Evolutionary conservation across 2,888 invertebrate genomes (phyloP).

Genomic region (Fragum sueziense): DNA sequence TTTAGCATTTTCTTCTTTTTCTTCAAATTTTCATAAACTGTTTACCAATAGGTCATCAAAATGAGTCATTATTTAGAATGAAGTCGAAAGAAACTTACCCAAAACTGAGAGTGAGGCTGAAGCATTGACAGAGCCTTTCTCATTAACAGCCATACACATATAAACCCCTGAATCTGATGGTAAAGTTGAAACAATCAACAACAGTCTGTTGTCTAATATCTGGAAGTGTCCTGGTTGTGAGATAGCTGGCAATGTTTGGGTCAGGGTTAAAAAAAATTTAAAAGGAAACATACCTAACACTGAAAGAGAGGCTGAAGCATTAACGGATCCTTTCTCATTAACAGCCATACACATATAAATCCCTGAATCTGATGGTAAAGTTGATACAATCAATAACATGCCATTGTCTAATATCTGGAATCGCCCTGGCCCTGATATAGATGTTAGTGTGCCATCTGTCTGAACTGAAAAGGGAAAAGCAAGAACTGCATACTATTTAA

Average conservation of each 20-base stretch:
- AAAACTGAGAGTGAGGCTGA: conserved; percentile 90
- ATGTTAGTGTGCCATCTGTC: not conserved
- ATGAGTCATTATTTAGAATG: too few relatives aligned
- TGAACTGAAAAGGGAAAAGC: not conserved
- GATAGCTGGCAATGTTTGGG: too few relatives aligned
- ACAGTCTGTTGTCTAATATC: conserved; percentile 90
- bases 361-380: conserved; percentile 92
- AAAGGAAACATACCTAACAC: conserved; percentile 86
- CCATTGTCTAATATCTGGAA: conserved; percentile 91
- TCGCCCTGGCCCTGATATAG: not conserved
- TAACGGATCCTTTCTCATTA: conserved; percentile 94
- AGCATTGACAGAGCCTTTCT: conserved; percentile 92
- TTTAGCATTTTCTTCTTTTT: too few relatives aligned
- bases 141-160: conserved; percentile 93
- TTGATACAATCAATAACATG: conserved; percentile 91
- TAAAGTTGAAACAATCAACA: conserved; percentile 93
- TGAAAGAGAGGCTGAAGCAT: conserved; percentile 91
- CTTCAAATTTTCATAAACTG: too few relatives aligned
- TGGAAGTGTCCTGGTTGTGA: conserved; percentile 84
- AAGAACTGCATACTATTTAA: not conserved
- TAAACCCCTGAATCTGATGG: conserved; percentile 94
- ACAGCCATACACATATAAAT: conserved; percentile 94
- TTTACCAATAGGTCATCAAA: too few relatives aligned
- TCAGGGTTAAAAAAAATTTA: too few relatives aligned
- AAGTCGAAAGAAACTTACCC: too few relatives aligned